phyloP scores from a whole-genome alignment of 2,113 vertebrate species.

The Syrrhaptes paradoxus region DNA sequence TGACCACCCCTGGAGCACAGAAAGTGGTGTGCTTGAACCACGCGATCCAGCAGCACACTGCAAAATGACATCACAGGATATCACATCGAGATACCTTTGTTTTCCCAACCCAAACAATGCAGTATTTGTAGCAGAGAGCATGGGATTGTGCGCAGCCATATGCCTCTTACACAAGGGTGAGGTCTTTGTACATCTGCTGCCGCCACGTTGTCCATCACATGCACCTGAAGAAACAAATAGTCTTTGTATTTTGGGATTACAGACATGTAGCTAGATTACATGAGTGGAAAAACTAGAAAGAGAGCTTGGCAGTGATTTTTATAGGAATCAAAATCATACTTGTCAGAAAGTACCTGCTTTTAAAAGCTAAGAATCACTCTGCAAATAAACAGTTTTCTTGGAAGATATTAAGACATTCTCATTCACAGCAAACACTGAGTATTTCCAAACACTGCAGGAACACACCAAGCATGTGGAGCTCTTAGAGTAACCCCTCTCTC shows the following conservation, averaged over 20 bases:
- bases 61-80: conserved; percentile 1
- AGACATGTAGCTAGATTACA: background rate
- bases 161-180: background rate
- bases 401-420: fast-evolving
- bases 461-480: background rate
- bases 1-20: background rate
- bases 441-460: background rate
- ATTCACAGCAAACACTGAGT: background rate
- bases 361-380: background rate
- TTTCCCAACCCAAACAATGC: background rate
- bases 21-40: background rate
- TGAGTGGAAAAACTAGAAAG: background rate
- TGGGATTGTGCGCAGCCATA: background rate
- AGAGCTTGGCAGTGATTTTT: background rate
- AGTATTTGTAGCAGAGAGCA: background rate
- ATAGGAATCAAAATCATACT: background rate
- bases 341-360: background rate
- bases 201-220: background rate
- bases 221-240: background rate
- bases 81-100: conserved; percentile 32
- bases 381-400: background rate
- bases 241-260: background rate
- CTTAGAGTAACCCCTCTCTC: background rate
- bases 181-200: fast-evolving
- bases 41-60: fast-evolving